phyloP scores from a whole-genome alignment of 1,140 invertebrate species.

The Mamestra configurata region DNA sequence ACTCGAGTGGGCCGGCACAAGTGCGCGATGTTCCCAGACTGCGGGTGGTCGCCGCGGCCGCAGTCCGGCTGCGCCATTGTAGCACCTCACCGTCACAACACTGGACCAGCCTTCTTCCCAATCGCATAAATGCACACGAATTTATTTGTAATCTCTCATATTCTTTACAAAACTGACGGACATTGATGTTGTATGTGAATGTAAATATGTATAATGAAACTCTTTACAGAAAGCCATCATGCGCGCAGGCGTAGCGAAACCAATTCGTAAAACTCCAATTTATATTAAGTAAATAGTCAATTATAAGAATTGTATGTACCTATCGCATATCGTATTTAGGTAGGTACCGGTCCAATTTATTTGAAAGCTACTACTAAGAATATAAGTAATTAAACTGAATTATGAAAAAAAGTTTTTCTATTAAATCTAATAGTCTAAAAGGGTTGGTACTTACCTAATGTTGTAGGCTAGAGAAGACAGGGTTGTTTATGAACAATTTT shows the following conservation, averaged over 20 bases:
- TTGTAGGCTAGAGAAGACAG: neutral
- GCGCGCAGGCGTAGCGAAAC: conserved; percentile 11
- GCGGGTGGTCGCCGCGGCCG: conserved; percentile 75
- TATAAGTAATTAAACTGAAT: neutral
- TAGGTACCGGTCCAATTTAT: too few relatives aligned
- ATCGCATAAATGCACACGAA: conserved; percentile 19
- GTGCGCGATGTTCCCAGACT: conserved; percentile 60
- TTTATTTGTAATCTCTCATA: conserved; percentile 33
- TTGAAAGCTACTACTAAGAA: too few relatives aligned
- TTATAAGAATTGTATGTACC: neutral
- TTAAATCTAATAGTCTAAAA: neutral
- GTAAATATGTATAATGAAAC: conserved; percentile 22
- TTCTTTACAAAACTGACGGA: conserved; percentile 12
- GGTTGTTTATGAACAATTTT: neutral
- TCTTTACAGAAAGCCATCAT: neutral
- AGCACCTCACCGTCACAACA: conserved; percentile 66
- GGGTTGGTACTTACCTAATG: neutral
- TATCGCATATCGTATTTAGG: too few relatives aligned
- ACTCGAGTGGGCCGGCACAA: conserved; percentile 74
- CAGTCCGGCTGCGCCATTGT: conserved; percentile 55
- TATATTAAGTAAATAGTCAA: neutral
- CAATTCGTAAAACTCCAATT: neutral
- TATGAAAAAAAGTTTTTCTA: neutral
- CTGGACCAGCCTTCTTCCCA: conserved; percentile 18
- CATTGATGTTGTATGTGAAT: conserved; percentile 33